Base-by-base conservation (phyloP, 2,888 invertebrate genomes). In the Pecten maximus region DNA sequence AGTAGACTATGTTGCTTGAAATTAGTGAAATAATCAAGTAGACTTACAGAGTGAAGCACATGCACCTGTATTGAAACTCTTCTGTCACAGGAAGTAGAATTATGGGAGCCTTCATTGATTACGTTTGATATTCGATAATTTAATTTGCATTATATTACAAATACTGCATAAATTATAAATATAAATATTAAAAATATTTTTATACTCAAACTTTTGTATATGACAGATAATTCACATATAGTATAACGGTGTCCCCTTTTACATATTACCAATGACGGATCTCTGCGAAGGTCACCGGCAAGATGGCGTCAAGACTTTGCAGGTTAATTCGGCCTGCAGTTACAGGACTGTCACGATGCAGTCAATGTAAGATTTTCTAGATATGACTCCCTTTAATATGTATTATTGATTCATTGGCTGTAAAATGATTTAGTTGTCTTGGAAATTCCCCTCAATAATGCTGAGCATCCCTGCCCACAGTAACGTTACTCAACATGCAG, bases 231-330 rank as follows among this genome's bases (percentile, higher is more conserved):
- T n/a, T n/a, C n/a, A n/a, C n/a, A n/a, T n/a, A n/a, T n/a, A n/a
- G n/a, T n/a, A n/a, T n/a, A n/a, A n/a, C n/a, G n/a, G n/a, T n/a
- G n/a, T n/a, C 35, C 8, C 35, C 35, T 8, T 74, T 28, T 54
- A 10, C 23, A 6, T 35, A 2, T 35, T 35, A 0, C 10, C 28
- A 74, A 74, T 74, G 35, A 74, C 35, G 28, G 35, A 4, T 74
- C 74, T 35, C 74, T 2, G 6, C 74, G 74, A 74, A 74, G 74
- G 74, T 74, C 74, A 74, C 74, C 28, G 74, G 74, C 74, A 92
- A 93, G 91, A 95, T 95, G 95, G 95, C 95, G 92, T 93, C 95
- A 40, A 93, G 93, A 87, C 88, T 95, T 87, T 91, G 93, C 87
- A 92, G 94, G 89, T 87, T 93, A 44, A 48, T 94, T 35, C 87